Evolutionary conservation across 92 coral and sea anemone species (phyloP), one percentile per base, ranked within the genome.

Genomic region (Bergia sp.): DNA sequence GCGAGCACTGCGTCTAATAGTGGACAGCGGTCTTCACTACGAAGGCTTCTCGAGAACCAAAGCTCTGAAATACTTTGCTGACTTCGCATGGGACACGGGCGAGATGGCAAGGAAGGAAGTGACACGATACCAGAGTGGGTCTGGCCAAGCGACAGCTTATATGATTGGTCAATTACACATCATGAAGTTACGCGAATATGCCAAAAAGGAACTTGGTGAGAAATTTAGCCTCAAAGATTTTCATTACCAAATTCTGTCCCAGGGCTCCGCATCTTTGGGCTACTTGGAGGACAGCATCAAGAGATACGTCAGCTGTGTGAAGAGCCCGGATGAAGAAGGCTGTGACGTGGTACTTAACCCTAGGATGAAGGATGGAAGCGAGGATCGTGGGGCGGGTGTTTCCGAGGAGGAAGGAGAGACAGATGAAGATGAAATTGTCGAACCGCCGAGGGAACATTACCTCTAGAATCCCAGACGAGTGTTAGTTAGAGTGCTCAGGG

Each of bases 91-190:
- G 58, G 58, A 53, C 58, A 53, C 58, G 3, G 13, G 95, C 4
- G 94, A 86, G n/a, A 81, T 90, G 12, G 95, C 98, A 0, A 15
- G 76, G 49, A 92, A 76, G 16, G 58, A 53, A 53, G 58, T 53
- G 58, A 53, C 58, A 11, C 58, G 58, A 11, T 53, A 53, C 58
- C 96, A 94, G 85, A 95, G 98, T 79, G 93, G 77, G 6, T 90
- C 89, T 67, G 98, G 97, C 44, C 98, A 96, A 76, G 98, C 97
- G 12, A 96, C 98, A 3, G 93, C 98, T n/a, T 96, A 96, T 89
- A 96, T 93, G 92, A 93, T 94, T 80, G 98, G 98, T 13, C 98
- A 91, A 71, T 91, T 91, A 36, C 93, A 90, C 79, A 91, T 96
- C 72, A 89, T 85, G 74, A 88, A 96, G 85, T 87, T 94, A 4